Evolutionary conservation across 2,888 invertebrate species (phyloP), one percentile per base, ranked within the genome.

Genomic region (Micropterix aruncella): DNA sequence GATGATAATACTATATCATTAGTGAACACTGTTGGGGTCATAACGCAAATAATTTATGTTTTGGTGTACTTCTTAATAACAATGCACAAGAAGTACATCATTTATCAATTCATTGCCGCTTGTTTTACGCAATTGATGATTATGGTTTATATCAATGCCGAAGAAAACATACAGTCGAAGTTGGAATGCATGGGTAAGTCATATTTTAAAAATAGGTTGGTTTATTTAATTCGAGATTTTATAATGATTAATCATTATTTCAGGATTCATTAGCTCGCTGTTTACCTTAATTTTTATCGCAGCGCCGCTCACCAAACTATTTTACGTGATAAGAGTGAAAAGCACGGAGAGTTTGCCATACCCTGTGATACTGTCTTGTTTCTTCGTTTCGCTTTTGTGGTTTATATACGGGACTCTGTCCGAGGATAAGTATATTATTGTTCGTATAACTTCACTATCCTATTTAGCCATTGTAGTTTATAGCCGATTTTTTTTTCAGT

Each of bases 271-370:
- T 41, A 81, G 87, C 53, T 84, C 86, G 60, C 60, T 75, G 18
- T 70, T 89, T 41, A 88, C 90, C 1, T 74, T 90, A 42, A 56
- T 87, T 48, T 87, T 88, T 55, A 83, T 90, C 58, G 87, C 84
- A 16, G 82, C 91, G 9, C 92, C 91, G 3, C 70, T 92, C 52
- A 80, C 81, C 43, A 82, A 83, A 58, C 61, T 91, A 52, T 67
- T 85, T 27, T 81, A 91, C 66, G 92, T 95, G 3, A 69, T 93
- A 44, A 76, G 71, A 60, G 76, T 80, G 3, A 84, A 81, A 61
- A 88, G 77, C 59, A 82, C 90, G 0, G 90, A 91, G 55, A 85
- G 83, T 59, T 71, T 95, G 54, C 93, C 94, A 18, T 86, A 91
- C 59, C 86, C 89, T 3, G 73, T 94, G 56, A 92, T 93, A 59